Evolutionary conservation across 2,888 invertebrate genomes (phyloP), one percentile per base, ranked within the genome.

Genomic region (Celastrina argiolus): DNA sequence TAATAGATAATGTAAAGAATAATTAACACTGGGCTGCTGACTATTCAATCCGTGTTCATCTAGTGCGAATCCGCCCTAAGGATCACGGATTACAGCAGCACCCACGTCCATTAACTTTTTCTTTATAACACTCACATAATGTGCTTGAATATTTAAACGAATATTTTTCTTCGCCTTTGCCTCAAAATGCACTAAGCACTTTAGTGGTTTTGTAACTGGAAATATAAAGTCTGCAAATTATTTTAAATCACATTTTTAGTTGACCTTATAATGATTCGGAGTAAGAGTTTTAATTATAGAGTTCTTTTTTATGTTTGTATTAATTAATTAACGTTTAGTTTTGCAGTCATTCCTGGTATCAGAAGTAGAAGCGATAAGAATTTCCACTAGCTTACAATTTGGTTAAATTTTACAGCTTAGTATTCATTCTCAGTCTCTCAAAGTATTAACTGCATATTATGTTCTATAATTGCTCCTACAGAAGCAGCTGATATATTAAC

Each of bases 41-140:
- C 36, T 7, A 36, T 7, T 0, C 39, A n/a, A 41, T 41, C 41
- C n/a, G 41, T n/a, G 14, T n/a, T n/a, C 1, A 41, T n/a, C 18
- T 42, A 2, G 42, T 42, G 42, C 16, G 16, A 18, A n/a, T 16
- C 16, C 16, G 0, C 16, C 42, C 34, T 59, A 36, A 36, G 36
- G n/a, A n/a, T n/a, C n/a, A n/a, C n/a, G 59, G 59, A 59, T 59
- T 59, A 59, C 10, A 31, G 14, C 16, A 34, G 59, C 26, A 16
- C 59, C 36, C 59, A 28, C 58, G 8, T 31, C 58, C 58, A 31
- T 34, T 59, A 59, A 59, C 36, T 59, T 59, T 59, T 59, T 10
- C 18, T 59, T 59, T 36, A 12, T 59, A 34, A 18, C 36, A 36
- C 34, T 34, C 34, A 18, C 34, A 59, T 59, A 31, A 18, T 51